Evolutionary conservation across 2,797 vertebrate genomes (phyloP).

Genomic region (Tolypeutes matacus): DNA sequence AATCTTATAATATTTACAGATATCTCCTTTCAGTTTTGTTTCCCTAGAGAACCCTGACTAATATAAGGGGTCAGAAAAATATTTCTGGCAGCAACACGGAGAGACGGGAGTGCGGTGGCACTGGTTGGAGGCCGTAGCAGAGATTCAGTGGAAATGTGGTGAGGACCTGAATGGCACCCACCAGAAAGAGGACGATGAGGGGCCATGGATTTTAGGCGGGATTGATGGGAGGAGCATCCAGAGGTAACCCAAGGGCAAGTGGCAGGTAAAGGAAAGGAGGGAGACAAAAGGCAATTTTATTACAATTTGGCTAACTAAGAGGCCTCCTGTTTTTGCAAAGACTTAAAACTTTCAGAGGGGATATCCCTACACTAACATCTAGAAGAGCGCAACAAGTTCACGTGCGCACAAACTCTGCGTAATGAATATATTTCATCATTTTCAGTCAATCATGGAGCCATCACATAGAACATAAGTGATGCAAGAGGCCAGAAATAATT

Average conservation of each 20-base stretch:
- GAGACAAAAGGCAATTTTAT: neutral
- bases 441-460: constrained; percentile 68
- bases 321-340: neutral
- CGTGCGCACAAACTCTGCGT: neutral
- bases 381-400: neutral
- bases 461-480: constrained; percentile 69
- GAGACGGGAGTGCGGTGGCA: neutral
- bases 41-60: no score
- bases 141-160: neutral
- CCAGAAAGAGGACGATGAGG: neutral
- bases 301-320: neutral
- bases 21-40: no score
- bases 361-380: neutral
- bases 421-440: constrained; percentile 74
- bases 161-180: neutral
- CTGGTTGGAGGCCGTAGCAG: neutral
- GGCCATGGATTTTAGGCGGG: neutral
- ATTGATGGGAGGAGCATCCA: neutral
- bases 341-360: neutral
- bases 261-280: neutral
- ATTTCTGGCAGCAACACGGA: neutral
- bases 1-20: no score
- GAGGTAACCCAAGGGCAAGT: neutral
- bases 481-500: constrained; percentile 80
- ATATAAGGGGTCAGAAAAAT: neutral